Evolutionary conservation across 2,888 invertebrate genomes (phyloP).

Genomic region (Steinernema scapterisci): DNA sequence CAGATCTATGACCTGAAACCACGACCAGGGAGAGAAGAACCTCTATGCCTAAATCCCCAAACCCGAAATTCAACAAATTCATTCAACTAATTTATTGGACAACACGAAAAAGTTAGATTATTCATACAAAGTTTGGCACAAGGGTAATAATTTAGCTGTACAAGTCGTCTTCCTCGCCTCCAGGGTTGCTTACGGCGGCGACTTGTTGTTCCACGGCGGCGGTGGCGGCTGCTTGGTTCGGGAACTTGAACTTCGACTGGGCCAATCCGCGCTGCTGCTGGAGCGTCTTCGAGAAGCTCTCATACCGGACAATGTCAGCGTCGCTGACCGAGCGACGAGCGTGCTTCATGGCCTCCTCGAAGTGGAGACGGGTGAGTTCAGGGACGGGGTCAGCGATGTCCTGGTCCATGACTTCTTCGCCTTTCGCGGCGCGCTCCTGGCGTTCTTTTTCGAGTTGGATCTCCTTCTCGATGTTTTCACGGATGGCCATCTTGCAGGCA

Average conservation of each 20-base stretch:
- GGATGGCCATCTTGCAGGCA: slow-evolving; percentile 19
- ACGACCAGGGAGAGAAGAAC: too few relatives aligned
- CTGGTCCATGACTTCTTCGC: slow-evolving; percentile 72
- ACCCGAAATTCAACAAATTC: too few relatives aligned
- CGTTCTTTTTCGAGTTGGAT: slow-evolving; percentile 86
- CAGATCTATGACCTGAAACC: too few relatives aligned
- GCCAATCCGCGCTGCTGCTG: slow-evolving; percentile 1
- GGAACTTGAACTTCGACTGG: slow-evolving; percentile 2
- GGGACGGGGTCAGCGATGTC: slow-evolving; percentile 92
- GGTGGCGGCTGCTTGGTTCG: neutral
- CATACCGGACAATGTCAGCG: neutral
- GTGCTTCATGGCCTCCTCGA: slow-evolving; percentile 77
- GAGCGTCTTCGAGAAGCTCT: slow-evolving; percentile 9
- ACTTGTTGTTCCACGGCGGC: neutral
- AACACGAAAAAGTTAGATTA: too few relatives aligned
- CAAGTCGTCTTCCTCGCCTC: neutral
- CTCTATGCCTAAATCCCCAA: too few relatives aligned
- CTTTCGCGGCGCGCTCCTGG: slow-evolving; percentile 74
- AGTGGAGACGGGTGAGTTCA: slow-evolving; percentile 93
- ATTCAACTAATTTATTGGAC: too few relatives aligned
- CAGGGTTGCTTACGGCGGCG: too few relatives aligned
- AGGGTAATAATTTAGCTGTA: neutral
- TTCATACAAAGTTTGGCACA: too few relatives aligned
- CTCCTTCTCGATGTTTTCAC: slow-evolving; percentile 71
- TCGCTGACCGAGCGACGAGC: neutral